Evolutionary conservation across 1,140 invertebrate species (phyloP).

Genomic region (Drosophila asahinai): DNA sequence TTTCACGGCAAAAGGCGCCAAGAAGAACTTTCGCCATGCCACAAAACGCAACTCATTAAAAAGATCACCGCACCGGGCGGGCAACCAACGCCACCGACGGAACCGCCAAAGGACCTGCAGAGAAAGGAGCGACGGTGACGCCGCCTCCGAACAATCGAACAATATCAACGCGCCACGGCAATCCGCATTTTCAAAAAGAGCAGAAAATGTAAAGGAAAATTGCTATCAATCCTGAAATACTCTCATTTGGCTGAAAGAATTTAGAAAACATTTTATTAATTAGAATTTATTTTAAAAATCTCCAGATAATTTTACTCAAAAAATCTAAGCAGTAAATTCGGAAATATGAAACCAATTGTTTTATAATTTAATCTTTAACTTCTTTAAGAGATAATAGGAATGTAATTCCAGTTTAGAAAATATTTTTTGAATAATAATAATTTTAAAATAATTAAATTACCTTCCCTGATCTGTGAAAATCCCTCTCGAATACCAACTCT

Average conservation of each 20-base stretch:
- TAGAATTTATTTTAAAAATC: background rate
- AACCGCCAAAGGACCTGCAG: constrained; percentile 22
- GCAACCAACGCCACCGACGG: constrained; percentile 33
- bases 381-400: no score
- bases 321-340: background rate
- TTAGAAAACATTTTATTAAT: background rate
- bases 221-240: constrained; percentile 4
- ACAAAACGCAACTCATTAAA: constrained; percentile 80
- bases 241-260: background rate
- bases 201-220: background rate
- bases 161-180: constrained; percentile 73
- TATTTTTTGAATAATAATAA: no score
- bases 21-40: constrained; percentile 70
- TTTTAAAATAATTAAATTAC: background rate
- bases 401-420: background rate
- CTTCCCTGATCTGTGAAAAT: background rate
- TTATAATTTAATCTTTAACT: background rate
- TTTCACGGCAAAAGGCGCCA: constrained; percentile 64
- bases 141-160: constrained; percentile 72
- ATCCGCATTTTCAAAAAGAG: constrained; percentile 31
- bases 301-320: background rate
- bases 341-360: no score
- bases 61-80: constrained; percentile 66
- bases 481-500: background rate
- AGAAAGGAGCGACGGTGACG: constrained; percentile 36